Base-by-base conservation (phyloP, 2,113 vertebrate species). In the Percina caprodes region DNA sequence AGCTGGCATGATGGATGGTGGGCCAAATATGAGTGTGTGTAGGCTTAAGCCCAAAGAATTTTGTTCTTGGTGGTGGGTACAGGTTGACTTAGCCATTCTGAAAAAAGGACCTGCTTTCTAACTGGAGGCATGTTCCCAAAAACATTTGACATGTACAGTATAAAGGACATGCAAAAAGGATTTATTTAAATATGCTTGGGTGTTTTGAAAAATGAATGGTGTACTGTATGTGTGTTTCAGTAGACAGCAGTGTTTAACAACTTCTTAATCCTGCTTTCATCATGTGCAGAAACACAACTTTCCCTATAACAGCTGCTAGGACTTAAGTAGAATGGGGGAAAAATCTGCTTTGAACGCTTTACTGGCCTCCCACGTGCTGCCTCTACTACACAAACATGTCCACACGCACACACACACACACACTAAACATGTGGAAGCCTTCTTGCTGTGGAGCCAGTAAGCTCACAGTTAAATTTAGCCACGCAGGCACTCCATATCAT, bases 381-480 rank as follows among this genome's bases (percentile, higher is more conserved):
- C 46, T 82, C 78, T 79, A 80, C 77, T 68, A 86, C 88, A 90
- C 79, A 93, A 89, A 90, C 83, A 83, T 54, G 71, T 65, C 74
- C 68, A 63, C 72, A 73, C 42, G 55, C 54, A 75, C 21, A 61
- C 74, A 77, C 78, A 58, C 54, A 61, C 23, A 80, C 59, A 55
- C 71, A 67, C 49, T 58, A 21, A 74, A 26, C 49, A 7, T 46
- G 59, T 74, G 46, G 60, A 72, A 69, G 74, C 74, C 58, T 86
- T 59, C 65, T 56, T 80, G 62, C 86, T 67, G 59, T 92, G 80
- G 80, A 81, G 86, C 68, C 85, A 89, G 81, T 85, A 88, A 86
- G 82, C 90, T 79, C 65, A 42, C 85, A 86, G 94, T 94, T 95
- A 89, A 94, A 94, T 91, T 94, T 95, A 95, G 94, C 82, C 67